phyloP scores from a whole-genome alignment of 2,113 vertebrate species.

The Lipophrys pholis region DNA sequence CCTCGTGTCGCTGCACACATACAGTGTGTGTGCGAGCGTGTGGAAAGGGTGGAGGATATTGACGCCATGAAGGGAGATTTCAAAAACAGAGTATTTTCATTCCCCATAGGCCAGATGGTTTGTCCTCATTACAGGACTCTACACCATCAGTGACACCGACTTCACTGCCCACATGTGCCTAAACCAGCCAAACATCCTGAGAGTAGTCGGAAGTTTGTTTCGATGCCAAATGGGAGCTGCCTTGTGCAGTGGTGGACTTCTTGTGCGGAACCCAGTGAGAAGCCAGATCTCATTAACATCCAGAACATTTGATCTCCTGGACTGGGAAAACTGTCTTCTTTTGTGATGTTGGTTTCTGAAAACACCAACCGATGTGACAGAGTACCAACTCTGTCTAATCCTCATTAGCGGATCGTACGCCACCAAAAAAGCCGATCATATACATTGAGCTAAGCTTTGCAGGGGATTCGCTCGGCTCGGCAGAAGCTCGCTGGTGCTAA shows the following conservation, averaged over 20 bases:
- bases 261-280: neutral
- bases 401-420: neutral
- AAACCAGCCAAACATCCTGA: too few relatives aligned
- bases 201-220: too few relatives aligned
- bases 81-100: too few relatives aligned
- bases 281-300: neutral
- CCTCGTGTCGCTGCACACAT: too few relatives aligned
- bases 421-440: neutral
- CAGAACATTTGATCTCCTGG: neutral
- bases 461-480: constrained; percentile 3
- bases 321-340: neutral
- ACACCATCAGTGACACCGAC: too few relatives aligned
- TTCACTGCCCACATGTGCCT: too few relatives aligned
- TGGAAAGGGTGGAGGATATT: too few relatives aligned
- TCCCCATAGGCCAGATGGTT: too few relatives aligned
- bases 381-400: neutral
- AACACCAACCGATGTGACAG: neutral
- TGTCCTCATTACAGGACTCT: too few relatives aligned
- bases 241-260: neutral
- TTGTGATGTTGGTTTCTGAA: neutral
- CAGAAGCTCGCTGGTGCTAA: constrained; percentile 30
- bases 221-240: too few relatives aligned
- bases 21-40: too few relatives aligned
- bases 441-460: constrained; percentile 12
- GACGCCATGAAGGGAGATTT: too few relatives aligned